Evolutionary conservation across 2,113 vertebrate genomes (phyloP).

Genomic region (Mormoops blainvillei): DNA sequence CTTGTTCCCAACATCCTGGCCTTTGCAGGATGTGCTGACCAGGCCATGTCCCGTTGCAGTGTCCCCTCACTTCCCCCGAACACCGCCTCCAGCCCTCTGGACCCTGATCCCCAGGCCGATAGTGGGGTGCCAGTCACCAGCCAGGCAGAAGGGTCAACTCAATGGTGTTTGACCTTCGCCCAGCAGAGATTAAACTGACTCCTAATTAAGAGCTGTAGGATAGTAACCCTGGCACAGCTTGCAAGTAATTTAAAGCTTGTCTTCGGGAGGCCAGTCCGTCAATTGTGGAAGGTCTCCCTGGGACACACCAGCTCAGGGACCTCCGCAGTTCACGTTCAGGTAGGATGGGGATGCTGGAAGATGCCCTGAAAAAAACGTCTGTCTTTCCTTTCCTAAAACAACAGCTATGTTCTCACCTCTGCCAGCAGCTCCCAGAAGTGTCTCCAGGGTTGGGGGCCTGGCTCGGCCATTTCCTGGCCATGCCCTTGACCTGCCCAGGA

Average conservation of each 20-base stretch:
- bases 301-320: conserved; percentile 20
- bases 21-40: conserved; percentile 48
- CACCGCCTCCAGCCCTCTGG: neutral
- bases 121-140: conserved; percentile 70
- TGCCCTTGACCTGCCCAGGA: neutral
- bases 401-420: neutral
- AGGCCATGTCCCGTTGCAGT: conserved; percentile 29
- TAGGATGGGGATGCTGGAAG: neutral
- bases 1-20: conserved; percentile 2
- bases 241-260: conserved; percentile 69
- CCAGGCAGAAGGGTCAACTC: conserved; percentile 64
- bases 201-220: conserved; percentile 73
- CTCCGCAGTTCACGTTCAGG: neutral
- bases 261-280: conserved; percentile 61
- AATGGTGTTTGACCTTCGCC: conserved; percentile 73
- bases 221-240: conserved; percentile 61
- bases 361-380: neutral
- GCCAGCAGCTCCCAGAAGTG: neutral
- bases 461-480: neutral
- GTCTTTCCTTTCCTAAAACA: neutral
- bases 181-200: conserved; percentile 71
- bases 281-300: conserved; percentile 62
- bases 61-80: conserved; percentile 1
- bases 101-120: conserved; percentile 63
- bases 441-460: neutral